Conservation (phyloP, 2,113 vertebrate genomes). For the Neodontobutis hainanensis region DNA sequence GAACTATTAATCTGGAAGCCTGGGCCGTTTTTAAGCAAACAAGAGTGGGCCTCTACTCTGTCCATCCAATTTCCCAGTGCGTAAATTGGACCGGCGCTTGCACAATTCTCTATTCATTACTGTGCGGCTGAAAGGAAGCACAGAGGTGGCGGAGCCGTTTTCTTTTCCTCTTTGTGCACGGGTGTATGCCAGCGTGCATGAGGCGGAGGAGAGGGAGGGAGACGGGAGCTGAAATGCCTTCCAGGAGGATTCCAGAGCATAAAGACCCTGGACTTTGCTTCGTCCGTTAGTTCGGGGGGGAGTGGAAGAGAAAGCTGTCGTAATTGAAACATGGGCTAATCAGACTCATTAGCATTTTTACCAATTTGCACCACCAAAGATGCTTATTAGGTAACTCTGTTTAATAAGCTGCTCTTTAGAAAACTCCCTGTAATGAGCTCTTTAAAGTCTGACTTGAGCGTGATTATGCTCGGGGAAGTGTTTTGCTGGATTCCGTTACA, state of each 20-base stretch:
- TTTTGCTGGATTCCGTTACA: conserved; percentile 88
- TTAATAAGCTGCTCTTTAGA: conserved; percentile 99
- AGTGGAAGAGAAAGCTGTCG: conserved; percentile 82
- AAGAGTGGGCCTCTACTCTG: conserved; percentile 83
- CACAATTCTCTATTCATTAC: conserved; percentile 98
- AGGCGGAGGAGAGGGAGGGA: conserved; percentile 14
- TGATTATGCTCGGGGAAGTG: conserved; percentile 93
- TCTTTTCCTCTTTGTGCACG: conserved; percentile 71
- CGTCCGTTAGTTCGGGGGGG: conserved; percentile 52
- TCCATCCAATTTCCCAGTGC: conserved; percentile 90
- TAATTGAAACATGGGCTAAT: conserved; percentile 99
- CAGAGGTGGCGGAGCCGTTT: conserved; percentile 85
- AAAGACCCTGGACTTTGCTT: conserved; percentile 70
- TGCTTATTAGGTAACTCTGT: conserved; percentile 99
- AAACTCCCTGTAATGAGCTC: conserved; percentile 99
- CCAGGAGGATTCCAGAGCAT: conserved; percentile 83
- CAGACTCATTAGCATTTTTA: conserved; percentile 99
- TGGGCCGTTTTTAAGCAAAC: conserved; percentile 92
- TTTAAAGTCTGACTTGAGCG: conserved; percentile 96
- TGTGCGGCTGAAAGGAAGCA: conserved; percentile 89
- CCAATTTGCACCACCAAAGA: conserved; percentile 99
- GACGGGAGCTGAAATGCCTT: conserved; percentile 61
- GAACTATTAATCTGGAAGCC: conserved; percentile 86
- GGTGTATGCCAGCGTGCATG: conserved; percentile 33
- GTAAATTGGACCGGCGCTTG: conserved; percentile 90